phyloP scores from a whole-genome alignment of 2,113 vertebrate species.

The Panthera leo region DNA sequence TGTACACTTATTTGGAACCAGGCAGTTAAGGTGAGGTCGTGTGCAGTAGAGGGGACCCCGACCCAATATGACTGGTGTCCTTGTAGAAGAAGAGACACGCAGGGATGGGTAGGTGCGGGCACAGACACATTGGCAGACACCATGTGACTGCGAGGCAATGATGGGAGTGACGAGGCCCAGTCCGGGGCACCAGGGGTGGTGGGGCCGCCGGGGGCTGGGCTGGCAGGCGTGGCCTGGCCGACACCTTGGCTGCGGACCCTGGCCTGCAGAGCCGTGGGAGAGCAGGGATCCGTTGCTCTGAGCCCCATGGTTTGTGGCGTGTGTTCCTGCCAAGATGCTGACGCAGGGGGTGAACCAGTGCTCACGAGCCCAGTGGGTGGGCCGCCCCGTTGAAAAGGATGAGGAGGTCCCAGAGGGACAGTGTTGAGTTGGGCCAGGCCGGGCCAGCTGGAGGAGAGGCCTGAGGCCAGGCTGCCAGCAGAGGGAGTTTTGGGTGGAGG shows the following conservation, averaged over 20 bases:
- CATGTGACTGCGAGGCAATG: neutral
- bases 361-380: fast-evolving
- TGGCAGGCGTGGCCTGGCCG: fast-evolving
- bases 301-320: neutral
- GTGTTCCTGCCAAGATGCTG: fast-evolving
- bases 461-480: fast-evolving
- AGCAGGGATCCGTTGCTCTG: neutral
- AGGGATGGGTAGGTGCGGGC: neutral
- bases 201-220: fast-evolving
- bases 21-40: neutral
- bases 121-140: neutral
- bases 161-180: fast-evolving
- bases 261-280: neutral
- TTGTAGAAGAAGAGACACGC: neutral
- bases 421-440: no score
- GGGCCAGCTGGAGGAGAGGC: fast-evolving
- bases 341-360: neutral
- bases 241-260: neutral
- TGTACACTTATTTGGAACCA: neutral
- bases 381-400: neutral
- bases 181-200: fast-evolving
- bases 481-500: neutral
- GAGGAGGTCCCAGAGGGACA: fast-evolving
- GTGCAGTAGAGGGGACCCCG: fast-evolving
- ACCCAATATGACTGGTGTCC: fast-evolving